Base-by-base conservation (phyloP, 1,140 invertebrate species). In the Papilio helenus region DNA sequence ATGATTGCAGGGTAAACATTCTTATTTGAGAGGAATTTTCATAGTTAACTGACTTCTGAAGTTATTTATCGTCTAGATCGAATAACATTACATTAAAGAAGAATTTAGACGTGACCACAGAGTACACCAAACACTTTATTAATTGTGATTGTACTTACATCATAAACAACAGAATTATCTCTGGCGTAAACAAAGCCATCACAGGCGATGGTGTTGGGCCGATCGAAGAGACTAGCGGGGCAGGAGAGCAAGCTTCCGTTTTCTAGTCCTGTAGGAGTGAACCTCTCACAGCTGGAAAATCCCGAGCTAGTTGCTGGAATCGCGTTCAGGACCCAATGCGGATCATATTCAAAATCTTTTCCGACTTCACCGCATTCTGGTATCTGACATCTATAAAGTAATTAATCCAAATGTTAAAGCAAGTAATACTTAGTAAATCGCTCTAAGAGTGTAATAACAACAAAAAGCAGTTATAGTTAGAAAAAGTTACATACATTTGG, bases 311-410 rank as follows among this genome's bases (percentile, higher is more conserved):
- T 78, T 20, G 76, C 74, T 55, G 96, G 95, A 79, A 95, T 92
- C 0, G 95, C 95, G 80, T 94, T 93, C 5, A 87, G 29, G 0
- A 96, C 85, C 96, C 96, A 97, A 0, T 82, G 23, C n/a, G 94
- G 94, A 8, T 94, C 79, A 76, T 94, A 96, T 16, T 93, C 85
- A 4, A 89, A 80, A 4, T 82, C 81, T 20, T 78, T 83, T 46
- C 73, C 71, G 12, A 71, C 18, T 80, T 94, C 96, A 82, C 96
- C 96, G 84, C 96, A 97, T 89, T 96, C 96, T 46, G 96, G 93
- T 80, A 97, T 95, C n/a, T 94, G 87, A 86, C 96, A 97, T 89
- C 96, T 97, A 82, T 72, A 88, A 90, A 77, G 34, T 14, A 34
- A 16, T 8, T n/a, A 61, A 26, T 12, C 39, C 3, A 42, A 42